A percentile compares a stretch with the other conserved stretches of the same genome.
Conservation (phyloP, 2,113 vertebrate species). For the Python bivittatus region DNA sequence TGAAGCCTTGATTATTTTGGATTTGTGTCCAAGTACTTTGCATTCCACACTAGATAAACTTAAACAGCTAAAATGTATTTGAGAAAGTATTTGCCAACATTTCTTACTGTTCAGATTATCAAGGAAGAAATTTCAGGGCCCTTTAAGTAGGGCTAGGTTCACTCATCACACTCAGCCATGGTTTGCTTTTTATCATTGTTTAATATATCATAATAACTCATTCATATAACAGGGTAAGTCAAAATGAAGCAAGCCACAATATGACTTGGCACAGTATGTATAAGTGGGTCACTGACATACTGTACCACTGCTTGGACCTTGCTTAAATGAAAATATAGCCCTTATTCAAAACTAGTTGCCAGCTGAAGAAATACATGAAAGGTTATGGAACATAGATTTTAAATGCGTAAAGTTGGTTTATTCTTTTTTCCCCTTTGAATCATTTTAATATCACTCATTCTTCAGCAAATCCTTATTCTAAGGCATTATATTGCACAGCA, state of each 20-base stretch:
- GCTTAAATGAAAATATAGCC: neutral
- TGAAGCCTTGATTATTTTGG: no score
- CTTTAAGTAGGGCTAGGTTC: neutral
- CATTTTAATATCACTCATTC: neutral
- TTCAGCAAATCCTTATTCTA: constrained; percentile 8
- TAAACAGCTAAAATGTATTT: neutral
- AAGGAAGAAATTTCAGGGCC: neutral
- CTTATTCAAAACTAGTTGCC: neutral
- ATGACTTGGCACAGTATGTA: neutral
- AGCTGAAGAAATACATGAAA: neutral
- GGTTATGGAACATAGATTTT: neutral
- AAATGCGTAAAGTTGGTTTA: neutral
- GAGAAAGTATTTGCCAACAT: no score
- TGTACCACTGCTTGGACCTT: neutral
- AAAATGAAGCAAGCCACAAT: neutral
- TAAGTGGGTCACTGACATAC: neutral
- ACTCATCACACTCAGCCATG: neutral
- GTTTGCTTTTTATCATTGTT: neutral
- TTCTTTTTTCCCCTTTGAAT: constrained; percentile 18
- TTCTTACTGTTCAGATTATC: neutral
- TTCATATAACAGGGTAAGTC: neutral
- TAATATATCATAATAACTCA: neutral
- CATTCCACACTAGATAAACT: neutral
- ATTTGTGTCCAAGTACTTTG: no score
- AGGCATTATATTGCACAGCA: neutral